phyloP scores from a whole-genome alignment of 2,113 vertebrate genomes.

The Thunnus maccoyii region DNA sequence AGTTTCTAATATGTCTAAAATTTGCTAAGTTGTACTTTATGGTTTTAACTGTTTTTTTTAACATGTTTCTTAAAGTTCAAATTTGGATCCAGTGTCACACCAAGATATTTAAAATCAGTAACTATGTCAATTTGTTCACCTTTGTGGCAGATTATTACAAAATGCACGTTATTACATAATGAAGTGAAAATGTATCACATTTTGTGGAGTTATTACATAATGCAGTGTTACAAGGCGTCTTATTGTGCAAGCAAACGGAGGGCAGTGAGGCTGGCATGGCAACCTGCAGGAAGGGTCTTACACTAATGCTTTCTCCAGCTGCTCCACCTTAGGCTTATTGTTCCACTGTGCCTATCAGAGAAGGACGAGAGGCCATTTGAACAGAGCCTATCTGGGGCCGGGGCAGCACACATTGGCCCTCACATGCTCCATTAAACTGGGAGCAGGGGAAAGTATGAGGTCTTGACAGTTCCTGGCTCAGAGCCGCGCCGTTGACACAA shows the following conservation, averaged over 20 bases:
- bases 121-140: too few relatives aligned
- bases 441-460: slow-evolving; percentile 62
- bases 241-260: slow-evolving; percentile 36
- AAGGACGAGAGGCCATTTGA: slow-evolving; percentile 56
- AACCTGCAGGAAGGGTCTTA: slow-evolving; percentile 64
- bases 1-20: too few relatives aligned
- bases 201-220: too few relatives aligned
- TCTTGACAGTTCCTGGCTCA: slow-evolving; percentile 71
- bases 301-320: slow-evolving; percentile 79
- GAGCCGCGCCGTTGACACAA: slow-evolving; percentile 65
- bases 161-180: too few relatives aligned
- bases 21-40: too few relatives aligned
- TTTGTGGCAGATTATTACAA: too few relatives aligned
- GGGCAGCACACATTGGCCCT: slow-evolving; percentile 69
- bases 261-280: slow-evolving; percentile 64
- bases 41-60: too few relatives aligned
- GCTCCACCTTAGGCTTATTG: slow-evolving; percentile 70
- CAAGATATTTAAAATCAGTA: too few relatives aligned
- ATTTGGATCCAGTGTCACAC: too few relatives aligned
- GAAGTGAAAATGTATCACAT: too few relatives aligned
- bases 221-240: not conserved
- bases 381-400: slow-evolving; percentile 45
- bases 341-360: slow-evolving; percentile 62
- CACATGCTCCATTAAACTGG: slow-evolving; percentile 78
- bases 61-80: too few relatives aligned